phyloP scores from a whole-genome alignment of 2,113 vertebrate species.

The Hyperopisus bebe region DNA sequence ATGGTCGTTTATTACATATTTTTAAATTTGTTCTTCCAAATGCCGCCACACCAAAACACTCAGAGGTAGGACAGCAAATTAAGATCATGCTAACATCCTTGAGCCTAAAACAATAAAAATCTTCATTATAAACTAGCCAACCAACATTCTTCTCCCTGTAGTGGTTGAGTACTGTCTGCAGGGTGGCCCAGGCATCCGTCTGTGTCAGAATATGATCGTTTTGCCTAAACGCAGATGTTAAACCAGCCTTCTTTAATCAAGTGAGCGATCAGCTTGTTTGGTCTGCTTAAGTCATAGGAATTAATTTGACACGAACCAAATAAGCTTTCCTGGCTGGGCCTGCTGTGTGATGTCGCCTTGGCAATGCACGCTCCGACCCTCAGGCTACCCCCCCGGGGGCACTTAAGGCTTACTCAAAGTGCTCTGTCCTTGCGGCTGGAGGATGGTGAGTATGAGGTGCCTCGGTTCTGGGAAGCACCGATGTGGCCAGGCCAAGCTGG shows the following conservation, averaged over 20 bases:
- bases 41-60: neutral
- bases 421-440: neutral
- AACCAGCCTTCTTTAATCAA: constrained; percentile 17
- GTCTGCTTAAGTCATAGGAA: constrained; percentile 15
- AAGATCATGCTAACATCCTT: neutral
- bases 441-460: neutral
- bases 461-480: constrained; percentile 14
- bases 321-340: constrained; percentile 13
- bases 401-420: constrained; percentile 5
- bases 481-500: neutral
- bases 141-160: neutral
- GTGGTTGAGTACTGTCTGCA: neutral
- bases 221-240: neutral
- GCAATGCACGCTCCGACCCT: neutral
- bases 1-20: neutral
- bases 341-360: neutral
- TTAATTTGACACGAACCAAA: constrained; percentile 19
- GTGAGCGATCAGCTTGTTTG: constrained; percentile 19
- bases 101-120: neutral
- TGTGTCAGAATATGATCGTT: neutral
- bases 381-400: constrained; percentile 7
- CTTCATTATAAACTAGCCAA: neutral
- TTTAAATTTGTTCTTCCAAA: neutral
- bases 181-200: neutral
- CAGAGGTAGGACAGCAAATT: neutral